A percentile compares a stretch with the other conserved stretches of the same genome.
Evolutionary conservation across 2,888 invertebrate species (phyloP).

Genomic region (Plagiodera versicolora): DNA sequence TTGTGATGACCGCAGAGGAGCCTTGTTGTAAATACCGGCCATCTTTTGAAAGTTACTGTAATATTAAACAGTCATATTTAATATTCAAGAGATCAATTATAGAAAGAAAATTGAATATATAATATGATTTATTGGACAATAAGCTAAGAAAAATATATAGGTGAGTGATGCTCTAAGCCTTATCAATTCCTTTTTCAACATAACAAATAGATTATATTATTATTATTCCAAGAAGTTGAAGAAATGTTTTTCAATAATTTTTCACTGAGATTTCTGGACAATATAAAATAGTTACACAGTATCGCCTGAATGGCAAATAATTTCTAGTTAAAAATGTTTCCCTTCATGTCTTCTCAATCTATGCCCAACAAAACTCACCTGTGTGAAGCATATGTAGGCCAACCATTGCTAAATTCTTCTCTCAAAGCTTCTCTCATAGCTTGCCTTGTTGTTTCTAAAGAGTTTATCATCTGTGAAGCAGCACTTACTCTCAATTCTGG

Average conservation of each 20-base stretch:
- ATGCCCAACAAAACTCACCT: slow-evolving; percentile 29
- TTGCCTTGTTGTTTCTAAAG: slow-evolving; percentile 39
- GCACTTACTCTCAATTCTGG: slow-evolving; percentile 35
- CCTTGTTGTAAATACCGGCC: slow-evolving; percentile 23
- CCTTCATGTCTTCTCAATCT: neutral
- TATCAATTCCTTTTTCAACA: too few species aligned
- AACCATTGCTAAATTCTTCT: slow-evolving; percentile 37
- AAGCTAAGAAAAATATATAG: too few species aligned
- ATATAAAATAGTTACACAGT: too few species aligned
- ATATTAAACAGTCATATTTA: slow-evolving; percentile 6
- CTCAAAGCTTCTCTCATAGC: slow-evolving; percentile 38
- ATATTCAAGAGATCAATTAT: too few species aligned
- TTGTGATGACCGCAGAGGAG: slow-evolving; percentile 18
- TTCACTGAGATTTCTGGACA: too few species aligned
- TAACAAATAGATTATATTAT: too few species aligned
- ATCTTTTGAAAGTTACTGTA: slow-evolving; percentile 23
- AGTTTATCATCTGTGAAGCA: slow-evolving; percentile 43
- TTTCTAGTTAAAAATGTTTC: too few species aligned
- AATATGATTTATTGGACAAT: too few species aligned
- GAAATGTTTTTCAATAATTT: too few species aligned
- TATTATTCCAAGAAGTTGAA: too few species aligned
- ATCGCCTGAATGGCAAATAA: too few species aligned
- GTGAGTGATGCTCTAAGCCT: too few species aligned
- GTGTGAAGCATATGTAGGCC: slow-evolving; percentile 38
- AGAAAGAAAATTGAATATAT: neutral